Evolutionary conservation across 64 coral and sea anemone genomes (phyloP), one percentile per base, ranked within the genome.

Genomic region (Cladopsammia gracilis): DNA sequence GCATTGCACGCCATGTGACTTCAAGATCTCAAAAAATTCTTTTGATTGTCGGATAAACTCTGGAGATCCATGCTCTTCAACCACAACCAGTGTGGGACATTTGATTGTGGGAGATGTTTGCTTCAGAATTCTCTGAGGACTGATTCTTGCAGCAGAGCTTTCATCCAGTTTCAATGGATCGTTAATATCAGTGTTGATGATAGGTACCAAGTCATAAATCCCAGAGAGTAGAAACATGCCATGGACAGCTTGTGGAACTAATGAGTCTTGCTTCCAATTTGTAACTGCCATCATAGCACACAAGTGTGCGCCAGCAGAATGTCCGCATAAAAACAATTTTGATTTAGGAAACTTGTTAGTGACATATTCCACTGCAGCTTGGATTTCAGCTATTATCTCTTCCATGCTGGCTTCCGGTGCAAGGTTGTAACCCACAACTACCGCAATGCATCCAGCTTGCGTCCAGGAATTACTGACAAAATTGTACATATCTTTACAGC

Each of bases 201-300:
- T 3, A 20, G 92, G 86, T 4, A 68, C 54, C 42, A 94, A 52
- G 6, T 94, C 72, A 67, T 51, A 89, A 16, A 89, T n/a, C 49
- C 92, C 92, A 14, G 86, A 89, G 46, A 94, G 9, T 0, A 94
- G 19, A 24, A 45, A 94, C 86, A 94, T 89, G n/a, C 92, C 92
- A 75, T 48, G 79, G 16, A 94, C 72, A 42, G n/a, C 64, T 66
- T 71, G 56, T n/a, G 77, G 77, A 58, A 89, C 44, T 52, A 71
- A 89, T 4, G 69, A 52, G 76, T 61, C 24, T 7, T 76, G 49
- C 34, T 16, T 23, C 92, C 92, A 94, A 22, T 51, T 24, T 57
- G 44, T 18, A 51, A 79, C 61, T 86, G 88, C 71, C 86, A 89
- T 84, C 87, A 94, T 94, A 1, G 92, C 78, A 89, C 86, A 94